Base-by-base conservation (phyloP, 2,888 invertebrate species). In the Lymantria monacha region DNA sequence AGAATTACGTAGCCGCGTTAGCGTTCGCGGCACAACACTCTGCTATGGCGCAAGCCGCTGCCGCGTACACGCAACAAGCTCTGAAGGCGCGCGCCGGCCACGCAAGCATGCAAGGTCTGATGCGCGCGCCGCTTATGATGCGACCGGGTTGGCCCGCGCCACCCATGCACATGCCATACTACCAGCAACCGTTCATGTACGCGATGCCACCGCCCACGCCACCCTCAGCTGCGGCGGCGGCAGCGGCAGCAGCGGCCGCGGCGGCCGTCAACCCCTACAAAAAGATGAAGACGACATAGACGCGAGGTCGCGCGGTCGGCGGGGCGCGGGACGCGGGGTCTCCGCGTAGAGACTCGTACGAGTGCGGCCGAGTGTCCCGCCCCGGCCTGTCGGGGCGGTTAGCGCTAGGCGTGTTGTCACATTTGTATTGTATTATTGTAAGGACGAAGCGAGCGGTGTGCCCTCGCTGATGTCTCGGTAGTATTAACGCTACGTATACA, bases 221-320 rank as follows among this genome's bases (percentile, higher is more conserved):
- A 70, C 81, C 82, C 81, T 84, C 73, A 75, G 89, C 74, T 74
- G 83, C 69, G 75, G 85, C 81, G 60, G 81, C 87, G 49, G 86
- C 88, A 51, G 83, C 86, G 55, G 82, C 83, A 31, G 79, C 81
- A 54, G 81, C 85, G 56, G 85, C 88, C 38, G 85, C 87, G 54
- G 83, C 85, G 55, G 86, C 85, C 45, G 92, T 96, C 80, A 96
- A 96, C 83, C 97, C 97, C 53, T 97, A 96, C 90, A 97, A 97
- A 91, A 97, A 97, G 92, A 95, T 97, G 94, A 97, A 97, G 92
- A 97, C 97, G 74, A 96, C 95, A 81, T 95, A 95, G 72, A 79
- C 41, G 69, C 59, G 41, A 14, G 9, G 37, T 22, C 42, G 72
- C 68, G 74, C 81, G 84, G 81, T 74, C 79, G 82, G 84, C 77